phyloP scores from a whole-genome alignment of 2,113 vertebrate genomes.

The Siniperca knerii region DNA sequence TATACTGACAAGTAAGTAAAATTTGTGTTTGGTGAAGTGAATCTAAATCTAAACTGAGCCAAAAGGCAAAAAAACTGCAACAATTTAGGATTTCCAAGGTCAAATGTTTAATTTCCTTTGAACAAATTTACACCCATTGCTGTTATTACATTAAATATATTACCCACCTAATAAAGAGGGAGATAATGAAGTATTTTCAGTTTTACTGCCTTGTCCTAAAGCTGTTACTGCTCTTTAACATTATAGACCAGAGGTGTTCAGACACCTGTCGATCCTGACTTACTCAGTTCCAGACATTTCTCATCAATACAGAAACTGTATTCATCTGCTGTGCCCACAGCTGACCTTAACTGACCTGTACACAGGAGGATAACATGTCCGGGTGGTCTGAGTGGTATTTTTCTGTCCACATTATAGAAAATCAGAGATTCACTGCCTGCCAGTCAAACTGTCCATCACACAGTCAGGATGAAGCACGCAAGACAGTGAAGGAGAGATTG shows the following conservation, averaged over 20 bases:
- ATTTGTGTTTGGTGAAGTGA: not conserved
- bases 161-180: not conserved
- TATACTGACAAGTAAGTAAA: not conserved
- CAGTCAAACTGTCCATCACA: constrained; percentile 39
- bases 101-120: not conserved
- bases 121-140: not conserved
- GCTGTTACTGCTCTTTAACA: not conserved
- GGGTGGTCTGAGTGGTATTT: not conserved
- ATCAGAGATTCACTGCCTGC: constrained; percentile 36
- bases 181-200: not conserved
- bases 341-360: not conserved
- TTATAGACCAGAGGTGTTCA: not conserved
- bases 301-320: not conserved
- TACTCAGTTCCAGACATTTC: not conserved
- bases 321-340: not conserved
- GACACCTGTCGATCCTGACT: constrained; percentile 9
- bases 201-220: not conserved
- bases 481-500: constrained; percentile 53
- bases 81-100: not conserved
- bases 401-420: constrained; percentile 14
- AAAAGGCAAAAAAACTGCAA: not conserved
- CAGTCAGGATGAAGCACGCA: constrained; percentile 21
- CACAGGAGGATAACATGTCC: not conserved
- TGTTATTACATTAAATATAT: not conserved
- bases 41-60: not conserved